phyloP scores from a whole-genome alignment of 2,113 vertebrate species.

The Callorhinus ursinus region DNA sequence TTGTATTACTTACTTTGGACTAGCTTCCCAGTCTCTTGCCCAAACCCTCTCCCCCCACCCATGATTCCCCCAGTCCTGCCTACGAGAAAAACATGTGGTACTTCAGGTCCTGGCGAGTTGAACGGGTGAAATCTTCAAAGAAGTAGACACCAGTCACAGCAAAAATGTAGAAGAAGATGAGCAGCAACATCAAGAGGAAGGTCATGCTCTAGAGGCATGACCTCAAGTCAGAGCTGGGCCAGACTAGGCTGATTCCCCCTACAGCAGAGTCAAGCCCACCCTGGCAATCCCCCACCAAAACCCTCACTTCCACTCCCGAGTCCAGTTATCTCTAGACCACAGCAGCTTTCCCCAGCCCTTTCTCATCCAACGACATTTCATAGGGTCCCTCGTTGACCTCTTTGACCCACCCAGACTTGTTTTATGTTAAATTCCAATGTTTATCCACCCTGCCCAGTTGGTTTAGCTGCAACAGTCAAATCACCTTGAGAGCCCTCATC shows the following conservation, averaged over 20 bases:
- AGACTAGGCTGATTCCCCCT: neutral
- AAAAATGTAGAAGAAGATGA: constrained; percentile 83
- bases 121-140: constrained; percentile 79
- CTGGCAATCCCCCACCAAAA: neutral
- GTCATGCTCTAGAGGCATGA: constrained; percentile 78
- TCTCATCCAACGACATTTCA: neutral
- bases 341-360: neutral
- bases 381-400: neutral
- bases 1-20: neutral
- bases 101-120: constrained; percentile 49
- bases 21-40: neutral
- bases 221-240: neutral
- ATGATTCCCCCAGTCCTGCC: neutral
- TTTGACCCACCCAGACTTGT: neutral
- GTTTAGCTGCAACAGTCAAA: constrained; percentile 13
- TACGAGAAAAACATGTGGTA: constrained; percentile 78
- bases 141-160: constrained; percentile 81
- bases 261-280: neutral
- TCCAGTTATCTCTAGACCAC: neutral
- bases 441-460: neutral
- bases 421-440: neutral
- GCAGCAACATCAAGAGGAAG: constrained; percentile 81
- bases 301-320: neutral
- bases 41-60: neutral
- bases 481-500: constrained; percentile 82